phyloP scores from a whole-genome alignment of 1,140 invertebrate species.

The Lethocerus indicus region DNA sequence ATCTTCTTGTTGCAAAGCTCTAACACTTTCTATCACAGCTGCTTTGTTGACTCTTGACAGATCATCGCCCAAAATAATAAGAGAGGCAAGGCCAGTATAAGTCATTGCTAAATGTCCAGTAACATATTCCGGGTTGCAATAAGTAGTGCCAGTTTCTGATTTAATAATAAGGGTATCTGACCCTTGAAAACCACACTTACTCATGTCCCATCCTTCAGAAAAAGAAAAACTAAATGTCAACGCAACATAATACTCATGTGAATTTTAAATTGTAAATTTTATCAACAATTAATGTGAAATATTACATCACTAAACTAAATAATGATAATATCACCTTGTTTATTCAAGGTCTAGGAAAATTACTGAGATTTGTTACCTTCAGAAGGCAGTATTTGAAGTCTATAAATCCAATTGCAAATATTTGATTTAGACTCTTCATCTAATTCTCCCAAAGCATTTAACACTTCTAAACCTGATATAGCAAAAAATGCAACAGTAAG shows the following conservation, averaged over 20 bases:
- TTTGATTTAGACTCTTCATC: constrained; percentile 37
- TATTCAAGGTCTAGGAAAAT: constrained; percentile 20
- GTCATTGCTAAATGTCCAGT: constrained; percentile 83
- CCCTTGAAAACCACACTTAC: constrained; percentile 51
- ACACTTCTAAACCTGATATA: constrained; percentile 72
- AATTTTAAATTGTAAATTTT: constrained; percentile 17
- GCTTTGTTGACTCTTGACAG: constrained; percentile 60
- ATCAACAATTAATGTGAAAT: constrained; percentile 2
- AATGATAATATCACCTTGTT: constrained; percentile 11
- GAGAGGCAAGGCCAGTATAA: constrained; percentile 72
- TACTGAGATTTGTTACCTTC: constrained; percentile 13
- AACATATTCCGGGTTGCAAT: constrained; percentile 34
- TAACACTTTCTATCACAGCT: constrained; percentile 55
- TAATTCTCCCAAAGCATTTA: constrained; percentile 52
- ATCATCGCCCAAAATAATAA: constrained; percentile 86
- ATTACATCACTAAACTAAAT: constrained; percentile 10
- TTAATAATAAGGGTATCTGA: constrained; percentile 40
- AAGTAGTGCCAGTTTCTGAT: constrained; percentile 22
- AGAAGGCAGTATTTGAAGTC: constrained; percentile 53
- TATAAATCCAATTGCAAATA: constrained; percentile 84
- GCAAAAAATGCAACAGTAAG: constrained; percentile 78
- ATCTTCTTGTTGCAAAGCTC: constrained; percentile 34
- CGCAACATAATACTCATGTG: not conserved
- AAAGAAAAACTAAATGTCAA: constrained; percentile 2
- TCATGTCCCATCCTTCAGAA: constrained; percentile 24